Conservation (phyloP, 2,113 vertebrate genomes). For the Xiphophorus couchianus region DNA sequence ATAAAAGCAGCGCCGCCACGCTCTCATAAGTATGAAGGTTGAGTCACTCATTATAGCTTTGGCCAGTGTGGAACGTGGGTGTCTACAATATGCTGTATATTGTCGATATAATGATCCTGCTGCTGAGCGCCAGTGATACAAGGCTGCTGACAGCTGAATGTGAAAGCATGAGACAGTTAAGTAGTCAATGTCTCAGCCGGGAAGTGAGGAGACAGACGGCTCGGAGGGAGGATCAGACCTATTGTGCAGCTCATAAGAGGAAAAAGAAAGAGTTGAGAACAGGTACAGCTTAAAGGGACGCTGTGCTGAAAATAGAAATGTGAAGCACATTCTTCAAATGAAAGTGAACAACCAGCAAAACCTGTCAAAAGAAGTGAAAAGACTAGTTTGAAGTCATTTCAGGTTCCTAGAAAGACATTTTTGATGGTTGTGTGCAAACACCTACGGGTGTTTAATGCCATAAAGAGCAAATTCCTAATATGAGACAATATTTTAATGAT, state of each 20-base stretch:
- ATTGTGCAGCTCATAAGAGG: constrained; percentile 23
- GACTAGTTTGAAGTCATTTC: constrained; percentile 25
- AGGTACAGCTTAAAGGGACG: constrained; percentile 30
- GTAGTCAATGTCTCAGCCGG: constrained; percentile 28
- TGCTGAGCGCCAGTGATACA: neutral
- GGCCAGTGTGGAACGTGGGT: constrained; percentile 12
- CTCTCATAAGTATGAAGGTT: constrained; percentile 1
- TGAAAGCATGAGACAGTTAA: constrained; percentile 18
- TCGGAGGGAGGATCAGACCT: constrained; percentile 22
- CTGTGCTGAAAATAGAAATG: constrained; percentile 58
- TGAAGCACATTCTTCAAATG: constrained; percentile 52
- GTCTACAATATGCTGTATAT: constrained; percentile 9
- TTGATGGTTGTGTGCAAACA: constrained; percentile 14
- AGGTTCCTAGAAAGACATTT: constrained; percentile 25
- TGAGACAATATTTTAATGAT: neutral
- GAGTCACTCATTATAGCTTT: constrained; percentile 15
- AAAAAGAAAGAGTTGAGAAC: constrained; percentile 11
- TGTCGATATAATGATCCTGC: constrained; percentile 22
- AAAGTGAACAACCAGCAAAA: constrained; percentile 51
- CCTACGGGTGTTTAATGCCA: neutral
- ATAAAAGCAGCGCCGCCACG: neutral
- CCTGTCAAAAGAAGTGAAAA: constrained; percentile 60
- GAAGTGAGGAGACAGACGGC: constrained; percentile 19
- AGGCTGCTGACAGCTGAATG: constrained; percentile 11
- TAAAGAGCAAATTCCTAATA: neutral